phyloP scores from a whole-genome alignment of 2,888 invertebrate species.

The Temnothorax ravouxi region DNA sequence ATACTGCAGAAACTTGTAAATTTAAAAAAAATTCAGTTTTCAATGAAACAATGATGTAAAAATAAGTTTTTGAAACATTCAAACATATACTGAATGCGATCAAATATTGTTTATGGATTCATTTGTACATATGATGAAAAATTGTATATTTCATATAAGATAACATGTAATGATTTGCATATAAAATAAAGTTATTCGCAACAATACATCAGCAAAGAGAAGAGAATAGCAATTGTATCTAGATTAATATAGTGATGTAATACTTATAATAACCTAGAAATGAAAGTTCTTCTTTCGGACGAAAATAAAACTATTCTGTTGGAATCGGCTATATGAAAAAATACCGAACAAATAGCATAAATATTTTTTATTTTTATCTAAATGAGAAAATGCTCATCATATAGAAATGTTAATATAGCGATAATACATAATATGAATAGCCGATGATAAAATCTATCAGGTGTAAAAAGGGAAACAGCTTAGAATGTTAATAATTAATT shows the following conservation, averaged over 20 bases:
- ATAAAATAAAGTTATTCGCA: slow-evolving; percentile 40
- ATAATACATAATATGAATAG: too few species aligned
- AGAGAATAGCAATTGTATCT: background rate
- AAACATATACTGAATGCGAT: background rate
- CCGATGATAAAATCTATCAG: too few species aligned
- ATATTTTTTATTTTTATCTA: too few species aligned
- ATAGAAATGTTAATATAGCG: too few species aligned
- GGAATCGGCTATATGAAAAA: too few species aligned
- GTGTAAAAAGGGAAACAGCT: too few species aligned
- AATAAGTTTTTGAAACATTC: slow-evolving; percentile 5
- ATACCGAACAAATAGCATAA: too few species aligned
- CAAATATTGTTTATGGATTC: slow-evolving; percentile 27
- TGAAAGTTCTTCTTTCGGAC: background rate
- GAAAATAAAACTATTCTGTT: background rate
- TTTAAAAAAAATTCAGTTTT: background rate
- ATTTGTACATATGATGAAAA: slow-evolving; percentile 69
- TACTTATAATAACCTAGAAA: background rate
- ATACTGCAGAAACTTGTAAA: slow-evolving; percentile 44
- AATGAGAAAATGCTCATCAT: too few species aligned
- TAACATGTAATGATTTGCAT: slow-evolving; percentile 63
- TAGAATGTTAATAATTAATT: too few species aligned
- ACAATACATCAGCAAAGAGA: slow-evolving; percentile 7
- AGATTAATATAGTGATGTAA: slow-evolving; percentile 24
- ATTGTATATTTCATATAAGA: slow-evolving; percentile 72
- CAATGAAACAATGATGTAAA: background rate